Percentiles rank a stretch among this genome's conserved stretches.
Conservation (phyloP, 1,140 invertebrate genomes). For the Hydropsyche tenuis region DNA sequence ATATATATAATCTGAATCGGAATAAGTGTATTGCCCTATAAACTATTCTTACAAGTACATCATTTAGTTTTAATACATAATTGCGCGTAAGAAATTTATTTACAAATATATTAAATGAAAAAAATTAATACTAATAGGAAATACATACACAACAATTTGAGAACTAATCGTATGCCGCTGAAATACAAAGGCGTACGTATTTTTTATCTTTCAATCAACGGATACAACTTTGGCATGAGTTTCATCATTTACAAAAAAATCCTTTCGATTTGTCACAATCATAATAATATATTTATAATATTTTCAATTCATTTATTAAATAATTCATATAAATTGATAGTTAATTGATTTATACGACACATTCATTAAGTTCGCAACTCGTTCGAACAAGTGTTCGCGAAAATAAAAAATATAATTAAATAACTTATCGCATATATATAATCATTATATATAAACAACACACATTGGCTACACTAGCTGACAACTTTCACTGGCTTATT, state of each 20-base stretch:
- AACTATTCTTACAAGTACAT: constrained; percentile 9
- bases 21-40: not conserved
- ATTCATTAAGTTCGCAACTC: not conserved
- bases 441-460: constrained; percentile 31
- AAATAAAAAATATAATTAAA: constrained; percentile 27
- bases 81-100: constrained; percentile 40
- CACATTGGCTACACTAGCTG: constrained; percentile 41
- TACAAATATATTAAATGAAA: constrained; percentile 41
- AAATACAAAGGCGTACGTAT: not conserved
- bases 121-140: constrained; percentile 46
- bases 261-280: constrained; percentile 1
- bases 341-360: constrained; percentile 15
- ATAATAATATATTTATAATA: not conserved
- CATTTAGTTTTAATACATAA: constrained; percentile 39
- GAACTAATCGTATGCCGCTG: constrained; percentile 29
- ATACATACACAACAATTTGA: constrained; percentile 49
- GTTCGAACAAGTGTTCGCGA: too few relatives aligned
- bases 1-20: not conserved
- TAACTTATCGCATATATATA: constrained; percentile 35
- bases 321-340: constrained; percentile 10
- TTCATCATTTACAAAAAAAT: constrained; percentile 31
- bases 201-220: constrained; percentile 36
- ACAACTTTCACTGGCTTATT: constrained; percentile 36
- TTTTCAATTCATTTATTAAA: not conserved
- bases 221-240: constrained; percentile 49